Evolutionary conservation across 1,140 invertebrate genomes (phyloP).

Genomic region (Chironomus tepperi): DNA sequence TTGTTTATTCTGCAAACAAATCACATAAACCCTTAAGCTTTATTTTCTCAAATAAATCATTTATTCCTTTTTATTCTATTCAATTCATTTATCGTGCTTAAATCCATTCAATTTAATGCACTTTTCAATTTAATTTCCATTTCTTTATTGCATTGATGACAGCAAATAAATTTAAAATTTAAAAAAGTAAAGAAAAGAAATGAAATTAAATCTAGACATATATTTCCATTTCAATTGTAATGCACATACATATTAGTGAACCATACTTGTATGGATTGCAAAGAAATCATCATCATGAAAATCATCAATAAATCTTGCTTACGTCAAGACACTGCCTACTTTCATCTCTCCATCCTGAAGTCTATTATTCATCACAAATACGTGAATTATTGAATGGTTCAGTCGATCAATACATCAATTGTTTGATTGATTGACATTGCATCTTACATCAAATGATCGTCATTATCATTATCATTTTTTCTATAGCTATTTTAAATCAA

Average conservation of each 20-base stretch:
- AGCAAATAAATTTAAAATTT: background rate
- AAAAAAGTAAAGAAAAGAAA: background rate
- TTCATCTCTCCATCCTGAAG: background rate
- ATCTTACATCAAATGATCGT: background rate
- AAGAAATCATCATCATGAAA: background rate
- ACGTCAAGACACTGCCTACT: background rate
- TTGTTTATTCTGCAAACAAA: no score
- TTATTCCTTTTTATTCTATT: no score
- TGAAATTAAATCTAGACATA: no score
- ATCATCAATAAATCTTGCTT: slow-evolving; percentile 7
- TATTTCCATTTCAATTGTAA: no score
- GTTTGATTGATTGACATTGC: background rate
- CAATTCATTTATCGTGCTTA: no score
- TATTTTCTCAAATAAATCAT: no score
- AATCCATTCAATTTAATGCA: no score
- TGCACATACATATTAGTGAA: no score
- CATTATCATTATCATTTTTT: background rate
- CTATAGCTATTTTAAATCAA: background rate
- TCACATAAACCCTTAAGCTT: no score
- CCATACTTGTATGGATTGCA: no score
- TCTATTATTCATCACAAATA: background rate
- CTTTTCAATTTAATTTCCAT: no score
- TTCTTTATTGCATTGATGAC: slow-evolving; percentile 4
- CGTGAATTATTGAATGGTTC: background rate
- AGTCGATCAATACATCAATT: background rate